Evolutionary conservation across 2,888 invertebrate genomes (phyloP).

Genomic region (Diploptera punctata): DNA sequence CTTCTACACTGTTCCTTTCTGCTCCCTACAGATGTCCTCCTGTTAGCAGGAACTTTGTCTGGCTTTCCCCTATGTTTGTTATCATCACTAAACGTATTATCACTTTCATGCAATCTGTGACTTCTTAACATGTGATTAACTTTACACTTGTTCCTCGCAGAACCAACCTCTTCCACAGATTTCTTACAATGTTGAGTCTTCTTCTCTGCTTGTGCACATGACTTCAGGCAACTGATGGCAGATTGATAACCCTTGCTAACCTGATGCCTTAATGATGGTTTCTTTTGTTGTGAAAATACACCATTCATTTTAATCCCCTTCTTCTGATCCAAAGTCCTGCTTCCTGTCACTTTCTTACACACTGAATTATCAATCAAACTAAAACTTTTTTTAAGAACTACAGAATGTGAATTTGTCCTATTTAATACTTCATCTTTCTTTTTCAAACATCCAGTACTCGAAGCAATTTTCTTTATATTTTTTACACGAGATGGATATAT

Average conservation of each 20-base stretch:
- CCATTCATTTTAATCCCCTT: slow-evolving; percentile 17
- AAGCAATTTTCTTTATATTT: slow-evolving; percentile 4
- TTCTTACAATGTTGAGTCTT: neutral
- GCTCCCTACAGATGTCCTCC: slow-evolving; percentile 23
- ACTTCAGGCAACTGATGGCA: neutral
- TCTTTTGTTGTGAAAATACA: neutral
- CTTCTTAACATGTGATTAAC: slow-evolving; percentile 31
- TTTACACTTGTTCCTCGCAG: neutral
- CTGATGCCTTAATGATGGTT: slow-evolving; percentile 3
- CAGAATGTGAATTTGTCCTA: slow-evolving; percentile 2
- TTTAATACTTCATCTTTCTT: neutral
- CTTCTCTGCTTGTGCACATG: neutral
- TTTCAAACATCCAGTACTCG: neutral
- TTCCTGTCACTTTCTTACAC: neutral
- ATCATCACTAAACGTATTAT: slow-evolving; percentile 6
- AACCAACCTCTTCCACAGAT: neutral
- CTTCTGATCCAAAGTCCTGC: neutral
- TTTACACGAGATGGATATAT: slow-evolving; percentile 31
- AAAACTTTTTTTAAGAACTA: neutral
- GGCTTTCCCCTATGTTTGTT: neutral
- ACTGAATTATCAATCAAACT: slow-evolving; percentile 16
- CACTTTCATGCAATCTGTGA: slow-evolving; percentile 23
- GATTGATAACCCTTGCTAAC: neutral
- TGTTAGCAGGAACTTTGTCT: neutral
- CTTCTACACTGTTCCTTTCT: slow-evolving; percentile 27